A percentile compares a stretch with the other conserved stretches of the same genome.
Conservation (phyloP, 2,113 vertebrate species). For the Salvelinus alpinus region DNA sequence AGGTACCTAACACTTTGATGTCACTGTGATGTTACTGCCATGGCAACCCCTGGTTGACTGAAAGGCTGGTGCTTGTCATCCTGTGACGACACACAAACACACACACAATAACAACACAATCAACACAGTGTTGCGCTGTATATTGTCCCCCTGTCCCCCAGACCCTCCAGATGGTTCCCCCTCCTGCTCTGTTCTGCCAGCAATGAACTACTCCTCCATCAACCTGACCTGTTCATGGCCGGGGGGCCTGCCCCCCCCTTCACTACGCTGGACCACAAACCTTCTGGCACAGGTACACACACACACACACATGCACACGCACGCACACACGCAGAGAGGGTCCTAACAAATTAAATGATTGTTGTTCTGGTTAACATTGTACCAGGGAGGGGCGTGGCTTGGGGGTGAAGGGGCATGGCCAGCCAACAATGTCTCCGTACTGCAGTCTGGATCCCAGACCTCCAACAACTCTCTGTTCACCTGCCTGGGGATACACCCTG, state of each 20-base stretch:
- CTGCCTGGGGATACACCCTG: conserved; percentile 77
- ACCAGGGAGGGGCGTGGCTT: neutral
- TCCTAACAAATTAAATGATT: no score
- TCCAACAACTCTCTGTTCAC: conserved; percentile 77
- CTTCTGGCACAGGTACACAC: conserved; percentile 12
- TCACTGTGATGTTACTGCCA: conserved; percentile 58
- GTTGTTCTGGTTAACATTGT: no score
- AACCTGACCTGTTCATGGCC: conserved; percentile 81
- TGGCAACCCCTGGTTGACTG: conserved; percentile 51
- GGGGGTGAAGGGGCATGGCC: conserved; percentile 27
- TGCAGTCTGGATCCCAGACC: conserved; percentile 54
- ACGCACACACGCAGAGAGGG: neutral
- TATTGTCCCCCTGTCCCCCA: conserved; percentile 65
- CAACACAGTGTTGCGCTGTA: conserved; percentile 42
- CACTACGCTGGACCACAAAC: conserved; percentile 77
- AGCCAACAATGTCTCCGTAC: conserved; percentile 71
- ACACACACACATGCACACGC: neutral
- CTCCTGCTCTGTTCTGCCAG: conserved; percentile 75
- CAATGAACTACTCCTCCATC: conserved; percentile 73
- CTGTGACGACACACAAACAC: conserved; percentile 7
- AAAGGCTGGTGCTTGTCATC: conserved; percentile 51
- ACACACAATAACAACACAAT: conserved; percentile 36
- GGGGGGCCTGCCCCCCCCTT: conserved; percentile 79
- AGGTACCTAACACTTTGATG: conserved; percentile 52
- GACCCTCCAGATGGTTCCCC: conserved; percentile 83